Conservation (phyloP, 2,797 vertebrate genomes). For the Hipposideros larvatus region DNA sequence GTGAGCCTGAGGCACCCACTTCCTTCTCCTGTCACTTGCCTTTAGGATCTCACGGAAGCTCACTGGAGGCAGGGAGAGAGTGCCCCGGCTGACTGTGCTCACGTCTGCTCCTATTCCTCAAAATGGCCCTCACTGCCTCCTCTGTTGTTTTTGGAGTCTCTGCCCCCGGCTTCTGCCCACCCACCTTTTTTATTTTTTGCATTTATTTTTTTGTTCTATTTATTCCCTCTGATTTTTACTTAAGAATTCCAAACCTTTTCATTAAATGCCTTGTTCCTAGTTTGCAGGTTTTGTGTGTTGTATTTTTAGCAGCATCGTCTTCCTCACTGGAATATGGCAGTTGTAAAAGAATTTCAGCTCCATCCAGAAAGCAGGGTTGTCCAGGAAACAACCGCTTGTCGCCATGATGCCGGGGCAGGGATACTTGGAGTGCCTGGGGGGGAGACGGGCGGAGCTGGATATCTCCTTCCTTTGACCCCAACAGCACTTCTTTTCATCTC, state of each 20-base stretch:
- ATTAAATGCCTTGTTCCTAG: background rate
- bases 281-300: background rate
- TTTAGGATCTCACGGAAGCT: background rate
- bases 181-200: too few species aligned
- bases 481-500: background rate
- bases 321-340: background rate
- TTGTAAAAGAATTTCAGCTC: background rate
- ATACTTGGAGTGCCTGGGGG: too few species aligned
- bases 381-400: background rate
- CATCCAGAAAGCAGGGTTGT: background rate
- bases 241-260: background rate
- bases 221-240: background rate
- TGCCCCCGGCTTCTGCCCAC: too few species aligned
- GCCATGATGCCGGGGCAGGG: background rate
- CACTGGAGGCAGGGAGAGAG: background rate
- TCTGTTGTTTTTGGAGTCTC: background rate
- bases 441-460: fast-evolving
- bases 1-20: background rate
- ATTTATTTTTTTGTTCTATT: too few species aligned
- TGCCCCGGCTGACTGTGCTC: background rate
- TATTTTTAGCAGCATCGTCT: background rate
- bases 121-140: background rate
- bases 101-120: background rate
- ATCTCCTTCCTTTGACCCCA: background rate
- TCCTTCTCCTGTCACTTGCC: background rate